A percentile compares a stretch with the other conserved stretches of the same genome.
phyloP scores from a whole-genome alignment of 2,888 invertebrate genomes.

The Emesis russula region DNA sequence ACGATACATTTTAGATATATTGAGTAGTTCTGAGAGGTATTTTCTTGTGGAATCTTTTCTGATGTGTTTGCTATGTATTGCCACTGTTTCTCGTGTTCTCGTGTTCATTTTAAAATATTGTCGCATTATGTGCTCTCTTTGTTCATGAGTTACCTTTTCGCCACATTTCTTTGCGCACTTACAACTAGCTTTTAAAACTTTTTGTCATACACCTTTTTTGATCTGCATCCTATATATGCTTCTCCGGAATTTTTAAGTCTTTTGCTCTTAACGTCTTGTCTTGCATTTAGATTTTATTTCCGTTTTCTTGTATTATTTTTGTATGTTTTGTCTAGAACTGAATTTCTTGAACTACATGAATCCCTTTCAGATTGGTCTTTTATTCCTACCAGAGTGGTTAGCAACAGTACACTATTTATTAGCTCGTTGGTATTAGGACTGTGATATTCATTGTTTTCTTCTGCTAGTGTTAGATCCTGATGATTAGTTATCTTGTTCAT shows the following conservation, averaged over 20 bases:
- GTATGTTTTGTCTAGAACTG: not conserved
- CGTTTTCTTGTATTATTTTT: slow-evolving; percentile 42
- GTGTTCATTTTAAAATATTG: slow-evolving; percentile 64
- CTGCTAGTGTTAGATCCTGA: not conserved
- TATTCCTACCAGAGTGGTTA: not conserved
- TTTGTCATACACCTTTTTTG: slow-evolving; percentile 37
- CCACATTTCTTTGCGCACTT: slow-evolving; percentile 40
- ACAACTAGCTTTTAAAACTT: slow-evolving; percentile 40
- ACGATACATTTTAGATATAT: slow-evolving; percentile 29
- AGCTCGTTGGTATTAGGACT: not conserved
- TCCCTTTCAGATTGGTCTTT: not conserved
- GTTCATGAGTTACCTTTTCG: slow-evolving; percentile 14
- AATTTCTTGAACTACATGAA: not conserved
- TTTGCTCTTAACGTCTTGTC: slow-evolving; percentile 50
- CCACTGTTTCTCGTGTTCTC: slow-evolving; percentile 74
- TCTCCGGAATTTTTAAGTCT: slow-evolving; percentile 55
- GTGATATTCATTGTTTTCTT: not conserved
- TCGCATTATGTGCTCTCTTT: too few relatives aligned
- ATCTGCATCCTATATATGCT: slow-evolving; percentile 44
- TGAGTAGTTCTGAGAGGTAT: too few relatives aligned
- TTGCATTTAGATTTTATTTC: slow-evolving; percentile 40
- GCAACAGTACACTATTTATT: not conserved
- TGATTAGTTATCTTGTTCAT: not conserved
- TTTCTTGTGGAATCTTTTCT: too few relatives aligned
- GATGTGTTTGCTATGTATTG: slow-evolving; percentile 41